These are phyloP conservation scores for Hypomesus transpacificus DNA, from an alignment of 2,113 vertebrate species.

Conservation along the genomic window DNA sequence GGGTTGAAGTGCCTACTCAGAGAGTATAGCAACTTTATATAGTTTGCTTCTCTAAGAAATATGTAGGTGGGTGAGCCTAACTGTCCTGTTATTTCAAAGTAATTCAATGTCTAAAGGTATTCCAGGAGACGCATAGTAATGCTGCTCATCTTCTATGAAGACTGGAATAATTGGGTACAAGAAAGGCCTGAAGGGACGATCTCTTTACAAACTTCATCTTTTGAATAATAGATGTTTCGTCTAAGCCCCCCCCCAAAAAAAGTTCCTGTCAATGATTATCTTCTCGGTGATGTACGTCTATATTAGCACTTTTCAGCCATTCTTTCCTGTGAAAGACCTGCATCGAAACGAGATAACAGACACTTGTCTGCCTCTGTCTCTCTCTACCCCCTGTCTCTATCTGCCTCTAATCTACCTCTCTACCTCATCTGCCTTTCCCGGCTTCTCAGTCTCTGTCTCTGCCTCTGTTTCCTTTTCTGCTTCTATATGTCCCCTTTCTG, in stretches of 20 bases:
- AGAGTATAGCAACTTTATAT: too few relatives aligned
- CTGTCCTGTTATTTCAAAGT: neutral
- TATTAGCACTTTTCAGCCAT: constrained; percentile 12
- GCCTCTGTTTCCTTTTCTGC: neutral
- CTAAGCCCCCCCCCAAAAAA: neutral
- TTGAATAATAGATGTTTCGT: constrained; percentile 33
- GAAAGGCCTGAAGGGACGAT: constrained; percentile 8
- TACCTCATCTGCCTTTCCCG: too few relatives aligned
- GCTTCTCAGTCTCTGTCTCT: too few relatives aligned
- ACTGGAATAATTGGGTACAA: constrained; percentile 27
- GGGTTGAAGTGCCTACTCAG: too few relatives aligned
- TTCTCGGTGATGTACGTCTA: constrained; percentile 1
- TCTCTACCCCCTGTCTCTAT: too few relatives aligned
- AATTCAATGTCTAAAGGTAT: neutral
- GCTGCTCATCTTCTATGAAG: constrained; percentile 17
- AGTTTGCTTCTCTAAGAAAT: too few relatives aligned
- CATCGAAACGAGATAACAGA: constrained; percentile 40
- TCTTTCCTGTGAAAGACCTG: constrained; percentile 19
- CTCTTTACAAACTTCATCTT: constrained; percentile 13
- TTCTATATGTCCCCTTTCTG: neutral
- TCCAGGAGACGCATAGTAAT: neutral
- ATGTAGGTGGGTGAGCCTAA: neutral
- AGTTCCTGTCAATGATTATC: constrained; percentile 25
- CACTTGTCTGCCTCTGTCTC: neutral
- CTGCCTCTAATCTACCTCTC: too few relatives aligned